Evolutionary conservation across 2,113 vertebrate species (phyloP).

Genomic region (Scomber scombrus): DNA sequence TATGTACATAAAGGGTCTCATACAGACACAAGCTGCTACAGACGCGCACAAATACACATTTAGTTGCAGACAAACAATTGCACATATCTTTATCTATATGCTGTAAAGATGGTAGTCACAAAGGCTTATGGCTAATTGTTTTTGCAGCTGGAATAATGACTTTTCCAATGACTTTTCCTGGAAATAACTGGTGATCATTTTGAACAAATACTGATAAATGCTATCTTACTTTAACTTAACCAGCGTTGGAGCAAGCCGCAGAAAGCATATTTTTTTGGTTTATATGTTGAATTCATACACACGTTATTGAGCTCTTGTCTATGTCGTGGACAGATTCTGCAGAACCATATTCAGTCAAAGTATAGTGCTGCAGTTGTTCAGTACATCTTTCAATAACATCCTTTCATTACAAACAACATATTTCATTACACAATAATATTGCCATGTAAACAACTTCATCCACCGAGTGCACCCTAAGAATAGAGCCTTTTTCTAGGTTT

Average conservation of each 20-base stretch:
- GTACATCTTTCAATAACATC: slow-evolving; percentile 15
- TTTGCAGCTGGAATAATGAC: slow-evolving; percentile 83
- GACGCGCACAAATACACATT: slow-evolving; percentile 57
- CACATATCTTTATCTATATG: slow-evolving; percentile 49
- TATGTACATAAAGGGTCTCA: slow-evolving; percentile 79
- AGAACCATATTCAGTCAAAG: neutral
- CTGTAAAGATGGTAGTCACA: slow-evolving; percentile 75
- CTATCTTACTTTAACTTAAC: slow-evolving; percentile 50
- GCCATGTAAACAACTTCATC: slow-evolving; percentile 34
- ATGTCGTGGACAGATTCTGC: neutral
- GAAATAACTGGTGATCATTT: slow-evolving; percentile 80
- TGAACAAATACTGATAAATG: slow-evolving; percentile 89
- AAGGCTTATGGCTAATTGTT: slow-evolving; percentile 86
- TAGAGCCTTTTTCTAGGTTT: slow-evolving; percentile 25
- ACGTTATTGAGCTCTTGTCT: slow-evolving; percentile 11
- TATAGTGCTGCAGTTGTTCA: slow-evolving; percentile 7
- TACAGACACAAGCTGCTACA: slow-evolving; percentile 58
- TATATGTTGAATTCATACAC: slow-evolving; percentile 9
- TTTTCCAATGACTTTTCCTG: slow-evolving; percentile 83
- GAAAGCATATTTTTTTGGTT: neutral
- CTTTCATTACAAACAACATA: neutral
- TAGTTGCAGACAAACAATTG: slow-evolving; percentile 63
- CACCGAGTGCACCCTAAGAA: slow-evolving; percentile 34
- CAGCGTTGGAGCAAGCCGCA: slow-evolving; percentile 29
- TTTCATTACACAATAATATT: slow-evolving; percentile 41